Evolutionary conservation across 2,797 vertebrate genomes (phyloP).

Genomic region (Melanotaenia boesemani): DNA sequence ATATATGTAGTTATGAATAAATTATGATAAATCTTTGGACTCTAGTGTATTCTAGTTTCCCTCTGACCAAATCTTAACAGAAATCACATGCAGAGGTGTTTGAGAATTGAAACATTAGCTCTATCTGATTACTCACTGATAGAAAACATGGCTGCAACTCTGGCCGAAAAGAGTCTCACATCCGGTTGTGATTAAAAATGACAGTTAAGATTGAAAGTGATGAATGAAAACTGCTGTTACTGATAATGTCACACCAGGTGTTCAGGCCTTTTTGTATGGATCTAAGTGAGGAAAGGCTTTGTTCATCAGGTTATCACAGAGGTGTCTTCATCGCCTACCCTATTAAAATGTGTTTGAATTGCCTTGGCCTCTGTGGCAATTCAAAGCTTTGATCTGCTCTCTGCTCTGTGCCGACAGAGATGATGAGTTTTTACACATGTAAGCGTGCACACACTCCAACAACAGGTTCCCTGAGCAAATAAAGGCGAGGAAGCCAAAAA

Average conservation of each 20-base stretch:
- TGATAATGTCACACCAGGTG: conserved; percentile 46
- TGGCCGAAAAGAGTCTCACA: not conserved
- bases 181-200: conserved; percentile 32
- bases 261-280: conserved; percentile 44
- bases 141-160: not conserved
- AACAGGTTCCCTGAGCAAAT: conserved; percentile 11
- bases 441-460: conserved; percentile 7
- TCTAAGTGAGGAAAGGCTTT: conserved; percentile 69
- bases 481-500: conserved; percentile 21
- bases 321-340: conserved; percentile 55
- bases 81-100: conserved; percentile 13
- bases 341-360: conserved; percentile 85
- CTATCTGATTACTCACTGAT: conserved; percentile 7
- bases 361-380: conserved; percentile 59
- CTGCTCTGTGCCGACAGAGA: conserved; percentile 55
- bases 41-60: conserved; percentile 42
- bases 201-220: conserved; percentile 41
- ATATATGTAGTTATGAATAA: conserved; percentile 74
- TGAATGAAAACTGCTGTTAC: conserved; percentile 37
- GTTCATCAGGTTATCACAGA: conserved; percentile 74
- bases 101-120: conserved; percentile 24
- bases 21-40: conserved; percentile 51
- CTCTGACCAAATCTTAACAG: conserved; percentile 32
- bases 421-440: conserved; percentile 46
- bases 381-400: conserved; percentile 81